Evolutionary conservation across 1,140 invertebrate genomes (phyloP), one percentile per base, ranked within the genome.

Genomic region (Drosophila ironensis): DNA sequence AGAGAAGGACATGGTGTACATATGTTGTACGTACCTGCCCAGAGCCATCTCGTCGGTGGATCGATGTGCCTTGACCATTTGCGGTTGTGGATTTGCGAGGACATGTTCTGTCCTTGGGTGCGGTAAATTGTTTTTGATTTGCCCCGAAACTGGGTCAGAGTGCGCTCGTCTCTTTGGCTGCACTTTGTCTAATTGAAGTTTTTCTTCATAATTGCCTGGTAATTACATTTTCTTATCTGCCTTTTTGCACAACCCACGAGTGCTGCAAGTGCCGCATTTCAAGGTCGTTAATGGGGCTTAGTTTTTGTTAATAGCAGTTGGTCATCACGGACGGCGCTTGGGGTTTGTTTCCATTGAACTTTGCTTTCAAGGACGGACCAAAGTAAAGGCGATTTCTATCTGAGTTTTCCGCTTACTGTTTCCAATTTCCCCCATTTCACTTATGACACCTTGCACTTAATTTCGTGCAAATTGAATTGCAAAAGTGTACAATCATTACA

Each of bases 1-100:
- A 22, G 7, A 19, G 52, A 59, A 63, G 51, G 59, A 41, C 25
- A 45, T 4, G 19, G 22, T 22, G 24, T 14, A 53, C 52, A 46
- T 56, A n/a, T n/a, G n/a, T n/a, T n/a, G n/a, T 51, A 22, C 12
- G 4, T 3, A 6, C 11, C 14, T 4, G 33, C 17, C 8, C 19
- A n/a, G n/a, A n/a, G 38, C 19, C 16, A 11, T 7, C 22, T n/a
- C 14, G 6, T 9, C 24, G 3, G 5, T 46, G 25, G 54, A 70
- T 70, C 67, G 67, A 70, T 70, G 67, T 22, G 67, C 67, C 67
- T 70, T 70, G 67, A 70, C 67, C 67, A 70, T 60, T 70, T 70
- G 53, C 27, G 52, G 67, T 28, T 51, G 24, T 38, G 25, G 41
- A 28, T 28, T 48, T 4, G 11, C 54, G 38, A 50, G 40, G 66